Percentiles rank a stretch among this genome's conserved stretches.
phyloP scores from a whole-genome alignment of 2,888 invertebrate species.

The Cephus nigrinus region DNA sequence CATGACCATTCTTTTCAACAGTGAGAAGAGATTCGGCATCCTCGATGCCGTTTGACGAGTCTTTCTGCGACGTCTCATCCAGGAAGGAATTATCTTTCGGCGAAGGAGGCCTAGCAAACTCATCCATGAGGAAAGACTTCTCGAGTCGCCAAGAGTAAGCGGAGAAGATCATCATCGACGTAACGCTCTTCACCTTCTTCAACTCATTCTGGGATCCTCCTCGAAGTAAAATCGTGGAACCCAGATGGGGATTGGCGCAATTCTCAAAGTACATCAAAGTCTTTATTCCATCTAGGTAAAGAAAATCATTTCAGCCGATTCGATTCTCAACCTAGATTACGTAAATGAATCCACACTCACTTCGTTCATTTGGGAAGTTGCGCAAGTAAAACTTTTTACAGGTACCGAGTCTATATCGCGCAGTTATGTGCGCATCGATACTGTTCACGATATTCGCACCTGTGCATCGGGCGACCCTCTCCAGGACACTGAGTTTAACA shows the following conservation, averaged over 20 bases:
- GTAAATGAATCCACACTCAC: constrained; percentile 49
- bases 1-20: constrained; percentile 7
- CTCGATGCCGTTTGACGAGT: constrained; percentile 42
- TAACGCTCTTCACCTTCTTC: constrained; percentile 83
- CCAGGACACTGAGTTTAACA: constrained; percentile 85
- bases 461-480: constrained; percentile 81
- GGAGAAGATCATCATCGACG: constrained; percentile 83
- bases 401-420: constrained; percentile 83
- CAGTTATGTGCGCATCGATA: constrained; percentile 85
- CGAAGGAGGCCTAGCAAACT: constrained; percentile 81
- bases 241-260: constrained; percentile 83
- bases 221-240: constrained; percentile 88
- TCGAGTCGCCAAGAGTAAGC: constrained; percentile 94
- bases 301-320: neutral
- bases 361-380: constrained; percentile 67
- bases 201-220: constrained; percentile 81
- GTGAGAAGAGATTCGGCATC: constrained; percentile 6
- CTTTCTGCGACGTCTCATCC: constrained; percentile 63
- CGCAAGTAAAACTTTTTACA: constrained; percentile 86
- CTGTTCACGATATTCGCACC: constrained; percentile 88
- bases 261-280: constrained; percentile 95
- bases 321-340: neutral
- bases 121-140: constrained; percentile 88
- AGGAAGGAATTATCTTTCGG: constrained; percentile 69
- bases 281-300: constrained; percentile 73